Evolutionary conservation across 1,140 invertebrate species (phyloP), one percentile per base, ranked within the genome.

Genomic region (Drosophila ironensis): DNA sequence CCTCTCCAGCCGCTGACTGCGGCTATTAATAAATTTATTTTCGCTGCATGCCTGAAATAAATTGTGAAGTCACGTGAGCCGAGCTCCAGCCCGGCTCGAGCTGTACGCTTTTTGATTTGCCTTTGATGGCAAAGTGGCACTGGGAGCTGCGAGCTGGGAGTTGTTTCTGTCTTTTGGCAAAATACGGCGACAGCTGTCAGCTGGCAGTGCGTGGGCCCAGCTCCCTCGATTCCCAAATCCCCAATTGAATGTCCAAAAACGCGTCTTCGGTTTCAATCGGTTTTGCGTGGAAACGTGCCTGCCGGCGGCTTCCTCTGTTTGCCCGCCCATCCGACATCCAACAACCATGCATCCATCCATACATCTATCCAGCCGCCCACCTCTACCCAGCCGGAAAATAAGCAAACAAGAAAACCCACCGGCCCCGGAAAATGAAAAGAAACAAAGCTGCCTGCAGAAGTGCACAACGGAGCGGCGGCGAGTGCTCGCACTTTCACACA

Each of bases 11-110:
- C 41, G 48, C 51, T 45, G 67, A 61, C 60, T 59, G 59, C 16
- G 57, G 78, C 78, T 84, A 84, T 84, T 84, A 84, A 84, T 84
- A 84, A 84, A 84, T 84, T 74, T 71, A 60, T 78, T 78, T 86
- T 77, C 48, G 69, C 70, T 78, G 78, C 73, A 78, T 84, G 78
- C 73, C 44, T 61, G 59, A 78, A 86, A 84, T 84, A 86, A 82
- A 82, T 82, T 82, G 80, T 84, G 20, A 48, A 84, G 78, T 78
- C 78, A 84, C 78, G 78, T 86, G 78, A 82, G 72, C 59, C 46
- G 25, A 12, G 45, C 27, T 45, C 41, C n/a, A n/a, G n/a, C n/a
- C n/a, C n/a, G n/a, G n/a, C n/a, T n/a, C 17, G 27, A 27, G 16
- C 33, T 45, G 16, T 12, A 47, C 40, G 42, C 50, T 50, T 41